Percentiles rank a stretch among this genome's conserved stretches.
Evolutionary conservation across 2,888 invertebrate species (phyloP).

Genomic region (Napeogenes sylphis): DNA sequence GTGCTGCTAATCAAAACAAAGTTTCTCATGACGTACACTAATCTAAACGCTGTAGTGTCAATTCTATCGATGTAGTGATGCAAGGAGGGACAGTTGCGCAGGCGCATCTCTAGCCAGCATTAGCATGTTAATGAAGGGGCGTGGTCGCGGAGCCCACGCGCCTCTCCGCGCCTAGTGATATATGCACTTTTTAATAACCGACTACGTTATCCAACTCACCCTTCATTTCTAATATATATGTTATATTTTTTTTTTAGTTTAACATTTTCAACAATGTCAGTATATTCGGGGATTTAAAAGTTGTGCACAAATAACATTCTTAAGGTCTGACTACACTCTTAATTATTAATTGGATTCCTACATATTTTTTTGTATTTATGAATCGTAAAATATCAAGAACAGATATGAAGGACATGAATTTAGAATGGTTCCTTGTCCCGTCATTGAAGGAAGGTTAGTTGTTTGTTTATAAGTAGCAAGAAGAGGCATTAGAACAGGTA

Average conservation of each 20-base stretch:
- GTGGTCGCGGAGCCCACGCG: slow-evolving; percentile 51
- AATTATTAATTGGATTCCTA: too few relatives aligned
- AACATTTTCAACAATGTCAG: too few relatives aligned
- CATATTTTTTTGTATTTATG: too few relatives aligned
- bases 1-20: too few relatives aligned
- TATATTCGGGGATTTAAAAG: too few relatives aligned
- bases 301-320: too few relatives aligned
- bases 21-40: too few relatives aligned
- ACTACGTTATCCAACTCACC: slow-evolving; percentile 55
- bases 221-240: not conserved
- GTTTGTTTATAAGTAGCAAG: slow-evolving; percentile 16
- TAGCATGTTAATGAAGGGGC: slow-evolving; percentile 76
- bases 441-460: not conserved
- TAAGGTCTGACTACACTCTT: too few relatives aligned
- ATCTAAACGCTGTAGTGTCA: slow-evolving; percentile 12
- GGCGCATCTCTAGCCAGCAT: slow-evolving; percentile 53
- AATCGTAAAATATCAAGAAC: too few relatives aligned
- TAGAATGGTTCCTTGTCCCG: too few relatives aligned
- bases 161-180: slow-evolving; percentile 50
- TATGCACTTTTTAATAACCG: slow-evolving; percentile 72
- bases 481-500: slow-evolving; percentile 39
- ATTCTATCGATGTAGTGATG: slow-evolving; percentile 11
- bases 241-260: not conserved
- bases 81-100: not conserved
- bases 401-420: too few relatives aligned